Evolutionary conservation across 2,797 vertebrate genomes (phyloP).

Genomic region (Lophotriccus pileatus): DNA sequence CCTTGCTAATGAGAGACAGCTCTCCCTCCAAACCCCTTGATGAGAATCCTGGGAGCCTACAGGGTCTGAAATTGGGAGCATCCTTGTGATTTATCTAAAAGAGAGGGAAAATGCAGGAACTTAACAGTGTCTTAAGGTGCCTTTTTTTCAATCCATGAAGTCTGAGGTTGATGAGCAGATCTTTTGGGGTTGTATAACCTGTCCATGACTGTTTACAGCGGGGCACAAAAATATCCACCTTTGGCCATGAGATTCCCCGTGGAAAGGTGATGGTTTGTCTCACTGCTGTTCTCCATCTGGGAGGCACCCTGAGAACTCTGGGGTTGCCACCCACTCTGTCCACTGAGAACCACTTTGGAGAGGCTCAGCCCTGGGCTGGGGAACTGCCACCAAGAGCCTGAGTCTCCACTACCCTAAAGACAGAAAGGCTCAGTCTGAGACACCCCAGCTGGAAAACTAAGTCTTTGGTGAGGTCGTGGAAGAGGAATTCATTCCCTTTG

Average conservation of each 20-base stretch:
- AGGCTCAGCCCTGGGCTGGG: not conserved
- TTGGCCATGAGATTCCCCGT: not conserved
- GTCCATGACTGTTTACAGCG: not conserved
- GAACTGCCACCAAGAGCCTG: not conserved
- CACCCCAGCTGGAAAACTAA: fast-evolving
- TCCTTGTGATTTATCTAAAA: not conserved
- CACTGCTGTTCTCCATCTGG: not conserved
- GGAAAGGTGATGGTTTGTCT: not conserved
- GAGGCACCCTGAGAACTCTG: fast-evolving
- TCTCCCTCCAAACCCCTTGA: not conserved
- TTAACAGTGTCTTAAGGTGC: not conserved
- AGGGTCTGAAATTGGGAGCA: not conserved
- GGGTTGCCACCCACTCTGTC: not conserved
- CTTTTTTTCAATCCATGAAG: not conserved
- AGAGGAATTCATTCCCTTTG: not conserved
- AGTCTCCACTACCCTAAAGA: not conserved
- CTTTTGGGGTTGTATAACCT: not conserved
- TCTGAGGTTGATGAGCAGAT: not conserved
- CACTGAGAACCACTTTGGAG: not conserved
- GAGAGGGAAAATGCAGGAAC: not conserved
- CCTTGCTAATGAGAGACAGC: not conserved
- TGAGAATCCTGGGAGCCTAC: not conserved
- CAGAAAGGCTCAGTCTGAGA: not conserved
- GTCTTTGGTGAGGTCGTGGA: not conserved
- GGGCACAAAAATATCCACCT: not conserved